Conservation (phyloP, 2,113 vertebrate genomes). For the Tetrax tetrax region DNA sequence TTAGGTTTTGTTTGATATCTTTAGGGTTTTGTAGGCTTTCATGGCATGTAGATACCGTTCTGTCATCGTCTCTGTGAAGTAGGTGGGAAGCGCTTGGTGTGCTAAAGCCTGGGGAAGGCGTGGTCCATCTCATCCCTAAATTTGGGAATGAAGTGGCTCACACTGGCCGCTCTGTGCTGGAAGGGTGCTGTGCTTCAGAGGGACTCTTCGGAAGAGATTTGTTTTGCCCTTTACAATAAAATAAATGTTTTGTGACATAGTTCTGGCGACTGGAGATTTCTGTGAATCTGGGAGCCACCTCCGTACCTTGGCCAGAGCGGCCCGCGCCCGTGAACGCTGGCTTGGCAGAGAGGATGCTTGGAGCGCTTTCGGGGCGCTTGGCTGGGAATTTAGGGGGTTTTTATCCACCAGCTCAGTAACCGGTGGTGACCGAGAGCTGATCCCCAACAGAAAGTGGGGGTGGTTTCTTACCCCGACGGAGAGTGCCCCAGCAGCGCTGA, state of each 20-base stretch:
- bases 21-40: neutral
- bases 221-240: fast-evolving
- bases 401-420: neutral
- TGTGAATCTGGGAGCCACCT: fast-evolving
- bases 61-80: neutral
- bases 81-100: neutral
- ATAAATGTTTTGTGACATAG: neutral
- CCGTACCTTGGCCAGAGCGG: fast-evolving
- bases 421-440: fast-evolving
- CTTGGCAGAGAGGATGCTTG: neutral
- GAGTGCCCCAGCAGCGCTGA: neutral
- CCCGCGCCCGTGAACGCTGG: fast-evolving
- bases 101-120: neutral
- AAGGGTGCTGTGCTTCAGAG: neutral
- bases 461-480: neutral
- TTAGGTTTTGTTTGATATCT: neutral
- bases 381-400: neutral
- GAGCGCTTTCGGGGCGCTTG: fast-evolving
- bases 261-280: neutral
- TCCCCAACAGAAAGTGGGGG: neutral
- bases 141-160: neutral
- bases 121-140: neutral
- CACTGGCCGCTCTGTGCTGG: neutral
- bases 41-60: neutral
- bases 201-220: neutral